Percentiles rank a stretch among this genome's conserved stretches.
phyloP scores from a whole-genome alignment of 37 sponge, comb jelly and placozoan species.

The Beroe forskalii region DNA sequence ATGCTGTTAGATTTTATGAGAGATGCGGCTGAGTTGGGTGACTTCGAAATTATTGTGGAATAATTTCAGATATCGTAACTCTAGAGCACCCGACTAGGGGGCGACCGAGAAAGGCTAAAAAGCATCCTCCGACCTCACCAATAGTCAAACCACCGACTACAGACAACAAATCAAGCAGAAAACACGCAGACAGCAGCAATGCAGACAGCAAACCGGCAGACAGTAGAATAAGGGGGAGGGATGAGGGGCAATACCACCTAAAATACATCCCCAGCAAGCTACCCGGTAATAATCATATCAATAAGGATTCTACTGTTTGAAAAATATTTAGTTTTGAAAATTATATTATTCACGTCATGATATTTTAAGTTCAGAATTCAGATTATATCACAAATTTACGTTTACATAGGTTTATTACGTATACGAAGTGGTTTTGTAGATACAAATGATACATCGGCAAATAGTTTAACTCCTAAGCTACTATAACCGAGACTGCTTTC shows the following conservation, averaged over 20 bases:
- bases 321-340: not conserved
- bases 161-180: too few species aligned
- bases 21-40: too few species aligned
- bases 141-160: not conserved
- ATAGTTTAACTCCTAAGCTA: too few species aligned
- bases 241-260: slow-evolving; percentile 20
- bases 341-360: too few species aligned
- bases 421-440: slow-evolving; percentile 9
- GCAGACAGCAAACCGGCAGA: not conserved
- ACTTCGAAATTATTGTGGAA: too few species aligned
- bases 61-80: slow-evolving; percentile 10
- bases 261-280: slow-evolving; percentile 58
- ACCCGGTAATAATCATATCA: slow-evolving; percentile 23
- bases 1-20: too few species aligned
- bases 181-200: not conserved
- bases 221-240: not conserved
- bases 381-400: not conserved
- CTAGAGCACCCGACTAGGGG: slow-evolving; percentile 26
- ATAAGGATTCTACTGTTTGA: slow-evolving; percentile 4
- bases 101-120: slow-evolving; percentile 36
- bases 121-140: slow-evolving; percentile 35
- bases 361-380: too few species aligned
- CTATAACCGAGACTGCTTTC: too few species aligned
- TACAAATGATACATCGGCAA: too few species aligned
- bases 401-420: not conserved